Conservation (phyloP, 2,888 invertebrate genomes). For the Neoscelio sp. region DNA sequence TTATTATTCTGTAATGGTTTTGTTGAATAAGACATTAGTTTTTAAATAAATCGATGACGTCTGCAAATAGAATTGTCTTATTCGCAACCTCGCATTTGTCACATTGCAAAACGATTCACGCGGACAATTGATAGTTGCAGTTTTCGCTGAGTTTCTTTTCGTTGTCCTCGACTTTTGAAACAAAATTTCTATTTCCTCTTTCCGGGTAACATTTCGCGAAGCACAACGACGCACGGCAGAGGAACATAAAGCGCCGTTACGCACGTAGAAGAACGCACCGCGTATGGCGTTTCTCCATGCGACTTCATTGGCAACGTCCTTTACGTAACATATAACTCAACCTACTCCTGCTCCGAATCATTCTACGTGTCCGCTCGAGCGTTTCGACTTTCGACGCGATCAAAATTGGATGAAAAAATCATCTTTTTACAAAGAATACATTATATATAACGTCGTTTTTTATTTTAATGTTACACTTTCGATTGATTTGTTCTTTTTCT, state of each 20-base stretch:
- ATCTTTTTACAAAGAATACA: too few species aligned
- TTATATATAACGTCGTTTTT: too few species aligned
- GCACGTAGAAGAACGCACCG: slow-evolving; percentile 55
- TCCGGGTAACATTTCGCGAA: slow-evolving; percentile 61
- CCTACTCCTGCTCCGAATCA: slow-evolving; percentile 70
- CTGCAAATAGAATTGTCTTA: slow-evolving; percentile 11
- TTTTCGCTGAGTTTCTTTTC: slow-evolving; percentile 56
- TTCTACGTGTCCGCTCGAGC: slow-evolving; percentile 61
- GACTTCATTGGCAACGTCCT: slow-evolving; percentile 75
- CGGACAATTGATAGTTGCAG: slow-evolving; percentile 56
- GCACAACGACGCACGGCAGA: slow-evolving; percentile 26
- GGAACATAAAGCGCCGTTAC: slow-evolving; percentile 46
- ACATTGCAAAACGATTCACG: slow-evolving; percentile 59
- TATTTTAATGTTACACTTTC: background rate
- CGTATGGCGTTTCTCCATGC: slow-evolving; percentile 66
- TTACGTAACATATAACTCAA: slow-evolving; percentile 74
- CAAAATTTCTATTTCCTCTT: slow-evolving; percentile 61
- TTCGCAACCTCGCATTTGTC: slow-evolving; percentile 38
- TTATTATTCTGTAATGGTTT: slow-evolving; percentile 8
- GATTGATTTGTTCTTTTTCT: background rate
- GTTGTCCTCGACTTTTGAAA: slow-evolving; percentile 55
- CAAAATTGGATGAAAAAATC: slow-evolving; percentile 59
- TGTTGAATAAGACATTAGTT: slow-evolving; percentile 41
- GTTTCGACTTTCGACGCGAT: slow-evolving; percentile 73
- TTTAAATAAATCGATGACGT: slow-evolving; percentile 40